phyloP scores from a whole-genome alignment of 2,113 vertebrate species.

The Drymodes brunneopygia region DNA sequence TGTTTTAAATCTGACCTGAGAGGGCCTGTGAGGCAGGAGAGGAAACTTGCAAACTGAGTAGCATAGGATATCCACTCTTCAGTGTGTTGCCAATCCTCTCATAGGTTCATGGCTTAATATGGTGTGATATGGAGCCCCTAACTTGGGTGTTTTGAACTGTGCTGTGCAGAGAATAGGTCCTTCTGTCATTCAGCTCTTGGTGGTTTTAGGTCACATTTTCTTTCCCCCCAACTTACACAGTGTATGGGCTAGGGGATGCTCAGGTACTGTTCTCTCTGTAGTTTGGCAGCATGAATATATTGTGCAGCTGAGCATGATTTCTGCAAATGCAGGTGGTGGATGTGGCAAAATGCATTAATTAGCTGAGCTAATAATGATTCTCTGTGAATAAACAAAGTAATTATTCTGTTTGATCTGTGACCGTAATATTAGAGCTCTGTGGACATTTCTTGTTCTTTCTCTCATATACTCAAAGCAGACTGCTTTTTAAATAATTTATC shows the following conservation, averaged over 20 bases:
- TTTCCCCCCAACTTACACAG: not conserved
- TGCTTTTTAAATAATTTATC: not conserved
- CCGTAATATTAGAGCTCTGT: not conserved
- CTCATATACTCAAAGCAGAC: not conserved
- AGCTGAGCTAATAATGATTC: not conserved
- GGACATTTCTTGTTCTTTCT: not conserved
- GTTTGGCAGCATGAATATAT: not conserved
- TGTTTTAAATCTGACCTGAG: not conserved
- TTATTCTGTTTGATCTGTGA: slow-evolving; percentile 20
- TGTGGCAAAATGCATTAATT: not conserved
- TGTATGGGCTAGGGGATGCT: not conserved
- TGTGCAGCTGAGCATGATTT: not conserved
- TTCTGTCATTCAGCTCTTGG: not conserved
- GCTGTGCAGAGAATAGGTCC: not conserved
- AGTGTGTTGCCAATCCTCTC: not conserved
- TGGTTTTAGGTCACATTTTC: not conserved
- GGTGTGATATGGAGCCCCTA: not conserved
- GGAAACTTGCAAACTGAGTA: not conserved
- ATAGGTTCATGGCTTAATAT: not conserved
- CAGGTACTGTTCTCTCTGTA: not conserved
- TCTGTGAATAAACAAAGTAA: slow-evolving; percentile 5
- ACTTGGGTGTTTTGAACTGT: not conserved
- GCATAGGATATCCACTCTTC: not conserved
- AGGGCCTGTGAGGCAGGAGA: not conserved
- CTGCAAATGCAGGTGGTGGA: not conserved